phyloP scores from a whole-genome alignment of 2,888 invertebrate genomes.

The Megaustenia siamemsis region DNA sequence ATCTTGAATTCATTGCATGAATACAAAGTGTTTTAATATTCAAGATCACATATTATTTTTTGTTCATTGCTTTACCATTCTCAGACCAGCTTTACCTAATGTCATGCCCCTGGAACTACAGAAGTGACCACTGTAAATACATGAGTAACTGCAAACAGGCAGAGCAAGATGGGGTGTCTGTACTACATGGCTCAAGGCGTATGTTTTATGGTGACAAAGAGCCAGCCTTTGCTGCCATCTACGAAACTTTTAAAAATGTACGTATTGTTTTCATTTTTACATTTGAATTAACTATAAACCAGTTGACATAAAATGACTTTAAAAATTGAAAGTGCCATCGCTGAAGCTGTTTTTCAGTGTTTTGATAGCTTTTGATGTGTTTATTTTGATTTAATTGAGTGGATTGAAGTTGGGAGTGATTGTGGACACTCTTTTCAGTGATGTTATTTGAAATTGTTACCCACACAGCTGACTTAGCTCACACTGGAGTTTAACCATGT shows the following conservation, averaged over 20 bases:
- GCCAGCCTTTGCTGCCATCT: conserved; percentile 89
- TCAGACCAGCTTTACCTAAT: conserved; percentile 88
- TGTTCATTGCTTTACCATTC: not conserved
- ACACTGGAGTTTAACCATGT: no score
- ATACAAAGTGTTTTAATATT: no score
- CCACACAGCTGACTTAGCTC: no score
- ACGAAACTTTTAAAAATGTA: conserved; percentile 81
- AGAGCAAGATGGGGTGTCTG: conserved; percentile 87
- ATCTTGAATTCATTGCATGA: no score
- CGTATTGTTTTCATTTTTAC: conserved; percentile 29
- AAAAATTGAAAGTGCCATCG: not conserved
- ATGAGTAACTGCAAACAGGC: conserved; percentile 90
- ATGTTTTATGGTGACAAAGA: conserved; percentile 92
- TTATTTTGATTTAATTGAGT: no score
- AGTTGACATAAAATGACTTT: no score
- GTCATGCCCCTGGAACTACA: conserved; percentile 93
- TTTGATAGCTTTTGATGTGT: not conserved
- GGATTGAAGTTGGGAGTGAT: no score
- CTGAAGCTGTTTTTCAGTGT: not conserved
- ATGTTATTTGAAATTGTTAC: no score
- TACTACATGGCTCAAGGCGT: conserved; percentile 92
- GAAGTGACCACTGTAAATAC: conserved; percentile 98
- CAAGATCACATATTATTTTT: not conserved
- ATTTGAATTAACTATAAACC: not conserved
- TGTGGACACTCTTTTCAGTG: no score